Percentiles rank a stretch among this genome's conserved stretches.
These are phyloP conservation scores for Lagenorhynchus albirostris DNA, from an alignment of 2,113 vertebrate genomes.

Conservation along the genomic window DNA sequence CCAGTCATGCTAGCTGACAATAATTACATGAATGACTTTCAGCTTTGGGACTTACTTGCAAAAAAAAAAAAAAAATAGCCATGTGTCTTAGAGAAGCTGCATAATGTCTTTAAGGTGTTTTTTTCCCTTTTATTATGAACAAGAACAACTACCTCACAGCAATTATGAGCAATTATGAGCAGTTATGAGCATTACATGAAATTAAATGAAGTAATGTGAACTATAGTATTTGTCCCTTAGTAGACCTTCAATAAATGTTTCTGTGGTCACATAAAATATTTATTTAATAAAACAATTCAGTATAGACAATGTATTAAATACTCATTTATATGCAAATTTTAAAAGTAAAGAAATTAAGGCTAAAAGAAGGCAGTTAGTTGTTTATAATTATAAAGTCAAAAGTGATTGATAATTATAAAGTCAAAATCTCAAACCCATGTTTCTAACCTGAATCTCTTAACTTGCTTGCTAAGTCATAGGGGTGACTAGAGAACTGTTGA, in stretches of 20 bases:
- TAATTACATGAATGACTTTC: neutral
- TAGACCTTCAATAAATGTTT: neutral
- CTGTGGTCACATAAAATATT: neutral
- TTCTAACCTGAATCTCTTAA: neutral
- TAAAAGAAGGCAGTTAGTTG: neutral
- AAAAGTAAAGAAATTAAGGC: neutral
- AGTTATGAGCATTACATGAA: neutral
- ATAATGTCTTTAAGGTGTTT: neutral
- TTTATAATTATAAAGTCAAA: neutral
- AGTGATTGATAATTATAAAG: neutral
- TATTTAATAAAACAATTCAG: neutral
- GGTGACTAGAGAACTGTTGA: neutral
- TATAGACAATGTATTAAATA: neutral
- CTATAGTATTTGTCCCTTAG: neutral
- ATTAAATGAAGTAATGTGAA: neutral
- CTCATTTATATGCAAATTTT: neutral
- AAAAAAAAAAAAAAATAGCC: neutral
- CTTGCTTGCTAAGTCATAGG: neutral
- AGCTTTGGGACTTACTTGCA: neutral
- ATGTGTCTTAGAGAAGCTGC: neutral
- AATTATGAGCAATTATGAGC: neutral
- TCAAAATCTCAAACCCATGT: neutral
- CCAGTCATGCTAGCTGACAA: neutral
- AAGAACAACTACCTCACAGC: neutral
- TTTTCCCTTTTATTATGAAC: neutral